Conservation (phyloP, 2,888 invertebrate species). For the Chrysotoxum bicinctum region DNA sequence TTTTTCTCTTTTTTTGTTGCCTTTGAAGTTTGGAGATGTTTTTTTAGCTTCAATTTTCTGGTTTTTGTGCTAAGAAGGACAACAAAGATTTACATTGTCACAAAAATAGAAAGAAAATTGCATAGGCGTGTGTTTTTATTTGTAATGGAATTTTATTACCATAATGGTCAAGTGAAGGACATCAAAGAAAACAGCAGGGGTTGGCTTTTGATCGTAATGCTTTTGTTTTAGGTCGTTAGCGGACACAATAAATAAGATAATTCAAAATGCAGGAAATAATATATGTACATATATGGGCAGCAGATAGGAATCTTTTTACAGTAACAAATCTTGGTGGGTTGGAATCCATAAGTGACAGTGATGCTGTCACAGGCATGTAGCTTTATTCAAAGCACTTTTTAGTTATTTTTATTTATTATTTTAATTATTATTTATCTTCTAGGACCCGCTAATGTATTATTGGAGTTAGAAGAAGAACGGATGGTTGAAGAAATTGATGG, state of each 20-base stretch:
- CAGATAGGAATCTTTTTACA: no score
- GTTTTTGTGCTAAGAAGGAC: conserved; percentile 11
- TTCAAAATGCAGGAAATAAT: background rate
- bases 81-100: conserved; percentile 7
- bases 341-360: no score
- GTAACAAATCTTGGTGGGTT: no score
- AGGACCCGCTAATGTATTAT: no score
- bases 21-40: conserved; percentile 57
- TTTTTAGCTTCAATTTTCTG: background rate
- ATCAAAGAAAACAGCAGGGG: conserved; percentile 11
- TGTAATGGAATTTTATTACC: conserved; percentile 51
- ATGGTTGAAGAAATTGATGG: no score
- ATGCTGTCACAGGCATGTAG: no score
- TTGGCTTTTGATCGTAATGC: background rate
- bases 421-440: no score
- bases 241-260: background rate
- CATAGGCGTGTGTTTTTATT: conserved; percentile 37
- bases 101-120: background rate
- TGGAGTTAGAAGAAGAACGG: no score
- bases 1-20: conserved; percentile 15
- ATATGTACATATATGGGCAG: no score
- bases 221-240: conserved; percentile 2
- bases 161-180: conserved; percentile 31
- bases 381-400: no score
- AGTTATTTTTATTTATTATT: no score